phyloP scores from a whole-genome alignment of 2,113 vertebrate genomes.

The Lutjanus erythropterus region DNA sequence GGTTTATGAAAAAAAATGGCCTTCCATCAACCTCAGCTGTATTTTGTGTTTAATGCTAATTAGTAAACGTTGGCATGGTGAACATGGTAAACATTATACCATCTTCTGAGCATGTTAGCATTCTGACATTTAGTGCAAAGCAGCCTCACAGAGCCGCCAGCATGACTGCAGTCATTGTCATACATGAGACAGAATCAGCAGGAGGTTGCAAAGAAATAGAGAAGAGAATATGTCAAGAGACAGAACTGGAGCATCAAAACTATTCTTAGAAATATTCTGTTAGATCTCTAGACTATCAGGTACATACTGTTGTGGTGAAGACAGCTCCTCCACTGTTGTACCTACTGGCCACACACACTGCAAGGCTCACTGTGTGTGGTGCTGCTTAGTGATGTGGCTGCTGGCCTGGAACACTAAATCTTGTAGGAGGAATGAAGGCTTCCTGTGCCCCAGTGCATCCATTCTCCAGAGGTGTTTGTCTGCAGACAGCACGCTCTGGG shows the following conservation, averaged over 20 bases:
- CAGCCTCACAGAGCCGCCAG: too few relatives aligned
- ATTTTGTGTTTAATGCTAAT: background rate
- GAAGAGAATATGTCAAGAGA: background rate
- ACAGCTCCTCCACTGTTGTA: background rate
- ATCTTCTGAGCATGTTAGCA: background rate
- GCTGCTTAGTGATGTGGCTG: conserved; percentile 10
- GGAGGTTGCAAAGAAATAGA: background rate
- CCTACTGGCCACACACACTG: background rate
- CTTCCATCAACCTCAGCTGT: background rate
- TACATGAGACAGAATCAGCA: background rate
- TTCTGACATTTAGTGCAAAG: background rate
- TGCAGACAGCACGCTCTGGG: conserved; percentile 7
- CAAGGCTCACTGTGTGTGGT: background rate
- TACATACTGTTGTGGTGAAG: background rate
- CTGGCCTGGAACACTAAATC: conserved; percentile 14
- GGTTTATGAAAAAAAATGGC: background rate
- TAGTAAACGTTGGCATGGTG: background rate
- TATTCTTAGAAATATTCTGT: background rate
- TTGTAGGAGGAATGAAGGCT: background rate
- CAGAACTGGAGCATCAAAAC: background rate
- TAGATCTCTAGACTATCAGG: background rate
- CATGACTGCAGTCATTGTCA: background rate
- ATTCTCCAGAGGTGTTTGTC: conserved; percentile 19
- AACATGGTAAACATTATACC: background rate
- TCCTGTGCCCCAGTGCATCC: background rate